Conservation (phyloP, 92 coral and sea anemone genomes). For the Siderastrea siderea region DNA sequence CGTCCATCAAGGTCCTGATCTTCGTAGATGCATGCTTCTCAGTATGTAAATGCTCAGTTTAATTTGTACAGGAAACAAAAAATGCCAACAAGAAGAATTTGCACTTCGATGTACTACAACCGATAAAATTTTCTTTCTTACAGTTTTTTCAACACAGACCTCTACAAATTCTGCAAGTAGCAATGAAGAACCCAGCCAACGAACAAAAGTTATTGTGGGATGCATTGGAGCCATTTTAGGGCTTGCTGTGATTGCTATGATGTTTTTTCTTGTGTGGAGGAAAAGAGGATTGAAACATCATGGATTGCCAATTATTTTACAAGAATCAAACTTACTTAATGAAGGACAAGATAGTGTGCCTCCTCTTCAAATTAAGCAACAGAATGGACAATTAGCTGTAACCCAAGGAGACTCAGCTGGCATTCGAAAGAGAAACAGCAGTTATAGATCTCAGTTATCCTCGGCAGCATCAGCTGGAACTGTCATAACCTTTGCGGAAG, state of each 20-base stretch:
- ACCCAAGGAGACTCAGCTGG: constrained; percentile 23
- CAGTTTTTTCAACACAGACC: constrained; percentile 2
- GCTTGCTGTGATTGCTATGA: neutral
- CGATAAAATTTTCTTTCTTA: neutral
- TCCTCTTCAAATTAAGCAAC: neutral
- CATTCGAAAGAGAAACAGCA: constrained; percentile 37
- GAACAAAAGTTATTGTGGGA: constrained; percentile 20
- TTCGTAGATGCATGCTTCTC: no score
- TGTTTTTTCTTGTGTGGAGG: constrained; percentile 18
- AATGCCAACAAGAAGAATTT: neutral
- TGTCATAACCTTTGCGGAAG: constrained; percentile 39
- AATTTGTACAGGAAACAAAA: neutral
- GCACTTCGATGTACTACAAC: neutral
- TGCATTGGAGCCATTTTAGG: constrained; percentile 39
- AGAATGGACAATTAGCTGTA: constrained; percentile 8
- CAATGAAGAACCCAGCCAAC: neutral
- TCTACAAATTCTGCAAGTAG: constrained; percentile 11
- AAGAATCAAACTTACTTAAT: neutral
- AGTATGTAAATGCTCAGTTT: neutral
- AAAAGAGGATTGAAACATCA: neutral
- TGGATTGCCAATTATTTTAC: constrained; percentile 19
- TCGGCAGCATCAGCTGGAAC: constrained; percentile 46
- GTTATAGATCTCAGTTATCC: constrained; percentile 67
- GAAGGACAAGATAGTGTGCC: neutral
- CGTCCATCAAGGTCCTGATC: no score